Conservation (phyloP, 2,113 vertebrate species). For the Eulacestoma nigropectus region DNA sequence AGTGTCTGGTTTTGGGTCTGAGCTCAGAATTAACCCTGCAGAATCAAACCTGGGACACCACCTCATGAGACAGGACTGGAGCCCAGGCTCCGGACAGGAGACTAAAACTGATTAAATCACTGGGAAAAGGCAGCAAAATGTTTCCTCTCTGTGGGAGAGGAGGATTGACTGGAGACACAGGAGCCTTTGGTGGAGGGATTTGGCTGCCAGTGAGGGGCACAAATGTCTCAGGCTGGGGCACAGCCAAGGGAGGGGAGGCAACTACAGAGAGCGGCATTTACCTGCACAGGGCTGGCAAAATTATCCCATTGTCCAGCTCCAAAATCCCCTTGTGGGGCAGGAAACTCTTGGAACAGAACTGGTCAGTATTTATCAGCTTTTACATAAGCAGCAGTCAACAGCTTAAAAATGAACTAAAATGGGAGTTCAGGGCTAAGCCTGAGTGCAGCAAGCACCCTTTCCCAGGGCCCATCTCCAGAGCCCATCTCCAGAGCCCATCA, state of each 20-base stretch:
- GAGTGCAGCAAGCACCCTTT: accelerated
- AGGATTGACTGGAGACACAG: background rate
- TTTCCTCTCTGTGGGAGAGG: background rate
- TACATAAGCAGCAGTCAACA: background rate
- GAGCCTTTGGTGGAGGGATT: background rate
- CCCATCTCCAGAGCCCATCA: background rate
- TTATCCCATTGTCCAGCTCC: background rate
- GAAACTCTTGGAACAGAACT: background rate
- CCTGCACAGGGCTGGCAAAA: background rate
- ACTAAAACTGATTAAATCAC: background rate
- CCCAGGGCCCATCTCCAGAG: no score
- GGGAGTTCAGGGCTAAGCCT: no score
- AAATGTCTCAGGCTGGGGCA: background rate
- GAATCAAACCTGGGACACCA: background rate
- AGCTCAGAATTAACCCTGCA: background rate
- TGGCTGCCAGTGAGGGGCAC: background rate
- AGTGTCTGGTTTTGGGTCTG: background rate
- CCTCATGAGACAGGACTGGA: background rate
- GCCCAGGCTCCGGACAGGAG: background rate
- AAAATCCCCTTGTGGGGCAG: background rate
- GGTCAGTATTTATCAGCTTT: background rate
- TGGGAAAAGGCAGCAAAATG: background rate
- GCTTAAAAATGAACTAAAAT: background rate
- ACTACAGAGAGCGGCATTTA: background rate
- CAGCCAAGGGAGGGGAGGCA: accelerated